These are phyloP conservation scores for Clupea harengus DNA, from an alignment of 2,113 vertebrate species.

Conservation along the genomic window DNA sequence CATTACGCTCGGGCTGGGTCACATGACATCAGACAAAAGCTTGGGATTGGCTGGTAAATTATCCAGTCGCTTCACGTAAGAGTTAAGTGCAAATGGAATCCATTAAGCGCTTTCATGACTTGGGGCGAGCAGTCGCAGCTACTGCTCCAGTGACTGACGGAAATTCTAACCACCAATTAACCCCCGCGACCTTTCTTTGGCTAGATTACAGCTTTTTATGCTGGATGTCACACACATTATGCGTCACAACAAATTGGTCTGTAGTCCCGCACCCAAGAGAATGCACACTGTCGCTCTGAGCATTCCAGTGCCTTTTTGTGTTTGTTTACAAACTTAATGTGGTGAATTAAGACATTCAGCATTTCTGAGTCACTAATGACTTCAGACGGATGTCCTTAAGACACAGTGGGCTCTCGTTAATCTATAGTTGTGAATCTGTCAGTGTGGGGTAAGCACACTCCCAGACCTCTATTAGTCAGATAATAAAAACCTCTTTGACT, in stretches of 20 bases:
- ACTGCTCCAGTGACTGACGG: constrained; percentile 42
- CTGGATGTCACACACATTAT: constrained; percentile 40
- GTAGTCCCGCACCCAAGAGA: constrained; percentile 26
- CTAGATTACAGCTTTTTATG: constrained; percentile 44
- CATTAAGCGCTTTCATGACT: constrained; percentile 33
- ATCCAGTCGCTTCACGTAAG: constrained; percentile 22
- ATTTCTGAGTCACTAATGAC: constrained; percentile 29
- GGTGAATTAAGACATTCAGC: constrained; percentile 29
- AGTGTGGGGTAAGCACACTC: background rate
- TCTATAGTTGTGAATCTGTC: background rate
- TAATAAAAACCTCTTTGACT: background rate
- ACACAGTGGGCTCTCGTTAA: background rate
- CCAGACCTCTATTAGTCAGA: background rate
- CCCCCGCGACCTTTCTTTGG: constrained; percentile 39
- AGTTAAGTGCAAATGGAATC: constrained; percentile 31
- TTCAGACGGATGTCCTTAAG: constrained; percentile 23
- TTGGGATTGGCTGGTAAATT: constrained; percentile 35
- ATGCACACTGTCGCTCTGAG: constrained; percentile 17
- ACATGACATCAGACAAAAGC: constrained; percentile 26
- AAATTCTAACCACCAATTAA: constrained; percentile 51
- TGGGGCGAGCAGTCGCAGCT: constrained; percentile 24
- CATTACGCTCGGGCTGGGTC: constrained; percentile 22
- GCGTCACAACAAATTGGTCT: constrained; percentile 27
- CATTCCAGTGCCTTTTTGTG: background rate
- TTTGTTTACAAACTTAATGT: constrained; percentile 17